Conservation (phyloP, 2,888 invertebrate genomes). For the Campoletis raptor region DNA sequence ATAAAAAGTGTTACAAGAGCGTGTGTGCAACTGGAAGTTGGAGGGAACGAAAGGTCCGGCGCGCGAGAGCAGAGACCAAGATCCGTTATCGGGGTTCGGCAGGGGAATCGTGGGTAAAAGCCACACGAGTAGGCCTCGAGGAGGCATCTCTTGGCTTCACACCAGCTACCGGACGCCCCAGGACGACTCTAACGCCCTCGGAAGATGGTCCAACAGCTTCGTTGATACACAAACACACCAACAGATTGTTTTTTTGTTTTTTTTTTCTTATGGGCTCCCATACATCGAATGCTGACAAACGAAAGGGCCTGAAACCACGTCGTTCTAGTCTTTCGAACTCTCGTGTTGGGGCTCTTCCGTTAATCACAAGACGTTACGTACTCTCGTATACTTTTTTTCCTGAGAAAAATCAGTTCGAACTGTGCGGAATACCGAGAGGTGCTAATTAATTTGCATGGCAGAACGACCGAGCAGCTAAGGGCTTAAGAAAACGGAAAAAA, state of each 20-base stretch:
- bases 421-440: slow-evolving; percentile 74
- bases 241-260: background rate
- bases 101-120: slow-evolving; percentile 46
- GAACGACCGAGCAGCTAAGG: slow-evolving; percentile 45
- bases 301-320: slow-evolving; percentile 12
- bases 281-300: background rate
- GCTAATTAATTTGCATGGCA: slow-evolving; percentile 83
- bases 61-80: slow-evolving; percentile 63
- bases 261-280: background rate
- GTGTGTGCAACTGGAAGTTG: slow-evolving; percentile 36
- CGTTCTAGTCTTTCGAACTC: background rate
- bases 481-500: background rate
- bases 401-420: slow-evolving; percentile 76
- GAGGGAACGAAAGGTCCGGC: slow-evolving; percentile 55
- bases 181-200: slow-evolving; percentile 50
- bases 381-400: slow-evolving; percentile 14
- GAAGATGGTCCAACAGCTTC: slow-evolving; percentile 43
- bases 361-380: background rate
- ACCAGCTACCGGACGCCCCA: slow-evolving; percentile 67
- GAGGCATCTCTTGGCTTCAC: slow-evolving; percentile 72
- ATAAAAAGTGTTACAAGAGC: slow-evolving; percentile 49
- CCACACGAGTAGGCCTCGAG: slow-evolving; percentile 36
- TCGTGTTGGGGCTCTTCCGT: background rate
- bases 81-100: slow-evolving; percentile 74
- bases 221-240: slow-evolving; percentile 16